phyloP scores from a whole-genome alignment of 2,888 invertebrate genomes.

The Steinernema carpocapsae region DNA sequence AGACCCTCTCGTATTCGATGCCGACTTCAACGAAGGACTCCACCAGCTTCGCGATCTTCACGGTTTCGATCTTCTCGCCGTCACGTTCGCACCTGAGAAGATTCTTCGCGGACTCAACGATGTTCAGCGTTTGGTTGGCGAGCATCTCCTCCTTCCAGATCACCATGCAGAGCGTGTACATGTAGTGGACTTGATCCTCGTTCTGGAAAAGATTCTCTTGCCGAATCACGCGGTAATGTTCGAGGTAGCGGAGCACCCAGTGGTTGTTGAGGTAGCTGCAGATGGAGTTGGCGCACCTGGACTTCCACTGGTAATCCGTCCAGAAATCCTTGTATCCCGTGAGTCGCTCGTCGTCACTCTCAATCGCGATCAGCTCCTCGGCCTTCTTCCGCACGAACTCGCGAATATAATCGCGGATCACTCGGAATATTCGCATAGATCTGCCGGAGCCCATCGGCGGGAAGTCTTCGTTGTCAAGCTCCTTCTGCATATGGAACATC shows the following conservation, averaged over 20 bases:
- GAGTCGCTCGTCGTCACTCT: too few relatives aligned
- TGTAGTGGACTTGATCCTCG: background rate
- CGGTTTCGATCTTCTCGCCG: slow-evolving; percentile 94
- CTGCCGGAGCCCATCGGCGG: too few relatives aligned
- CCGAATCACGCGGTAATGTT: slow-evolving; percentile 82
- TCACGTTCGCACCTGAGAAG: slow-evolving; percentile 93
- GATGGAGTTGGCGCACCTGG: too few relatives aligned
- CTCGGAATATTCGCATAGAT: too few relatives aligned
- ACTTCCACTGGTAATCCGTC: too few relatives aligned
- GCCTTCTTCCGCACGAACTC: too few relatives aligned
- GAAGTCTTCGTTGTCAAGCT: too few relatives aligned
- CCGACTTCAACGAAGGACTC: slow-evolving; percentile 73
- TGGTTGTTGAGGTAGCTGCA: background rate
- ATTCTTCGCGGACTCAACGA: slow-evolving; percentile 94
- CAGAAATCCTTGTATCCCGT: too few relatives aligned
- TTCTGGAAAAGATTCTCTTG: background rate
- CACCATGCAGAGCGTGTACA: slow-evolving; percentile 80
- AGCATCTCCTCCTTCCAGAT: slow-evolving; percentile 97
- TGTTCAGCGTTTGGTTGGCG: slow-evolving; percentile 83
- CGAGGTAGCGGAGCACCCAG: slow-evolving; percentile 74
- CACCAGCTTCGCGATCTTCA: background rate
- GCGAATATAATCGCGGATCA: too few relatives aligned
- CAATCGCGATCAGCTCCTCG: too few relatives aligned
- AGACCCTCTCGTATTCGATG: slow-evolving; percentile 70
- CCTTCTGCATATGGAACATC: too few relatives aligned